Evolutionary conservation across 2,888 invertebrate genomes (phyloP).

Genomic region (Xestia sexstrigata): DNA sequence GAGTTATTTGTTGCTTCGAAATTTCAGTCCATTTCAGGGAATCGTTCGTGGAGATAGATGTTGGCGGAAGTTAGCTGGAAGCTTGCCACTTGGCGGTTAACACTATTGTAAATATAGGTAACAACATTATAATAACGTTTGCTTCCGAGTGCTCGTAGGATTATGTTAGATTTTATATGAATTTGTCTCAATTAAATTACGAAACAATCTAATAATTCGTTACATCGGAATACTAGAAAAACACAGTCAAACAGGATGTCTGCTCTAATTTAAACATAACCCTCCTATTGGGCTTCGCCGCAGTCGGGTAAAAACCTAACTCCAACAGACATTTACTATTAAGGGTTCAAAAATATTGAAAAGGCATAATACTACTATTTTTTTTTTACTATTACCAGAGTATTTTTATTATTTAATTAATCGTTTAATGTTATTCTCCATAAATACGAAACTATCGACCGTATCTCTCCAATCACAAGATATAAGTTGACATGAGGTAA

Average conservation of each 20-base stretch:
- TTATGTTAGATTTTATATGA: not conserved
- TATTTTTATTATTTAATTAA: not conserved
- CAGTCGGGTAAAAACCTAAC: not conserved
- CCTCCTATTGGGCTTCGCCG: no score
- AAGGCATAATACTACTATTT: not conserved
- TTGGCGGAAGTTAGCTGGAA: slow-evolving; percentile 72
- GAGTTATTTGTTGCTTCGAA: slow-evolving; percentile 38
- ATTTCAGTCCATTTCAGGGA: slow-evolving; percentile 58
- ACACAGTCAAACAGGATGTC: not conserved
- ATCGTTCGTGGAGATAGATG: slow-evolving; percentile 46
- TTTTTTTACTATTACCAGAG: not conserved
- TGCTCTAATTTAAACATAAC: not conserved
- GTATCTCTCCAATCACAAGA: not conserved
- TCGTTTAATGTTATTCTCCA: not conserved
- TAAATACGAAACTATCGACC: not conserved
- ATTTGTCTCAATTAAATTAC: not conserved
- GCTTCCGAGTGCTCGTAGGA: slow-evolving; percentile 10
- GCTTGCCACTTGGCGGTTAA: slow-evolving; percentile 77
- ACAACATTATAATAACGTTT: slow-evolving; percentile 44
- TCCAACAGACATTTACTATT: not conserved
- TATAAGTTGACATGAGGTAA: not conserved
- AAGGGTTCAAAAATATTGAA: not conserved
- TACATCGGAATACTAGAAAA: not conserved
- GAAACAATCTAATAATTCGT: not conserved
- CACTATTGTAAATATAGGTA: slow-evolving; percentile 60